Evolutionary conservation across 2,888 invertebrate genomes (phyloP).

Genomic region (Kryphioiulus occultus): DNA sequence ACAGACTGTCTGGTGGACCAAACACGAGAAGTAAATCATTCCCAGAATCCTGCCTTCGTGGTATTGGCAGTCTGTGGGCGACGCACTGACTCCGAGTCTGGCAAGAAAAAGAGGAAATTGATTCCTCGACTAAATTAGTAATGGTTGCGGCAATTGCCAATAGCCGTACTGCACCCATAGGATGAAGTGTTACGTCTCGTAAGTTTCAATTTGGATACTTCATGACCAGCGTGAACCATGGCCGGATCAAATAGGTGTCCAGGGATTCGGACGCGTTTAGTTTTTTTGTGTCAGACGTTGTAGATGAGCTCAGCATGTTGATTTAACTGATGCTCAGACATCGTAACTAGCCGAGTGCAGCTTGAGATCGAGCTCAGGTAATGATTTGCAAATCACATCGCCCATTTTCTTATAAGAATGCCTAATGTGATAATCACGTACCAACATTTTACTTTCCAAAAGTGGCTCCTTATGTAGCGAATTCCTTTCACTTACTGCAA

Average conservation of each 20-base stretch:
- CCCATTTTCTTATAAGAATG: no score
- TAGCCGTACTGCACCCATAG: background rate
- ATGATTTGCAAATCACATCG: no score
- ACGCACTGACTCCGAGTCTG: background rate
- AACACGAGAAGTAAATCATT: background rate
- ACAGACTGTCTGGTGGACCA: background rate
- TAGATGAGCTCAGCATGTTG: background rate
- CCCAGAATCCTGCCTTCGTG: background rate
- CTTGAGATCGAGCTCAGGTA: background rate
- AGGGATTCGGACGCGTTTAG: background rate
- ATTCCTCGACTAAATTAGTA: background rate
- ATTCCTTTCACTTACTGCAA: no score
- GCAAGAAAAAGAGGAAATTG: background rate
- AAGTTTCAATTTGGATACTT: constrained; percentile 25
- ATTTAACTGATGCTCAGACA: background rate
- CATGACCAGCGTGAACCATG: constrained; percentile 1
- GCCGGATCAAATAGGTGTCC: background rate
- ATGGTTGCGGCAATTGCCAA: background rate
- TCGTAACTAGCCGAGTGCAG: background rate
- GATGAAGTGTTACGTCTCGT: background rate
- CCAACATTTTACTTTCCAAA: no score
- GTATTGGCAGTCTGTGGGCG: background rate
- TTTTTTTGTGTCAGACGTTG: background rate
- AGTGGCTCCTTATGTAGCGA: no score
- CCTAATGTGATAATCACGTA: no score